A percentile compares a stretch with the other conserved stretches of the same genome.
phyloP scores from a whole-genome alignment of 2,113 vertebrate genomes.

The Aramus guarauna region DNA sequence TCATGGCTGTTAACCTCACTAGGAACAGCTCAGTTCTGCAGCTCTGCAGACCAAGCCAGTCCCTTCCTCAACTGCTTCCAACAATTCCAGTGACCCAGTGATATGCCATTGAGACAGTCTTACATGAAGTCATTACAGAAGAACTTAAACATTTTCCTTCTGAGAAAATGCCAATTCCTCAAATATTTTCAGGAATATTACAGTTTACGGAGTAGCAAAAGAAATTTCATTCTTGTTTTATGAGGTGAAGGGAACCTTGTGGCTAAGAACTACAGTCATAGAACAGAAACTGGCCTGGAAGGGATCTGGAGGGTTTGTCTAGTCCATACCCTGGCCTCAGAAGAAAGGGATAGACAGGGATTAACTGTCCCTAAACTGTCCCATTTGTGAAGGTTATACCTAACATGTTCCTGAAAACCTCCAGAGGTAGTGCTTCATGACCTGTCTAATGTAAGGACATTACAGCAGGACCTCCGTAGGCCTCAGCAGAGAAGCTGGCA shows the following conservation, averaged over 20 bases:
- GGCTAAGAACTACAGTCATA: background rate
- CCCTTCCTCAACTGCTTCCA: background rate
- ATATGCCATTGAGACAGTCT: background rate
- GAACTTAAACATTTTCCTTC: background rate
- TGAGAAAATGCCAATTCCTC: background rate
- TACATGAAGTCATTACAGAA: background rate
- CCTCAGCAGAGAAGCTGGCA: background rate
- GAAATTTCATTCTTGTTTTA: background rate
- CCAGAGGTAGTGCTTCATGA: background rate
- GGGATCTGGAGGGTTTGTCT: background rate
- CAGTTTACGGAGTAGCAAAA: background rate
- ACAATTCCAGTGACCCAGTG: background rate
- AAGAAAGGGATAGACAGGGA: background rate
- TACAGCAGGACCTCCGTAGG: background rate
- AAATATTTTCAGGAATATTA: background rate
- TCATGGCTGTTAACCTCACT: background rate
- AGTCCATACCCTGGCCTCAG: background rate
- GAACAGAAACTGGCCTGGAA: background rate
- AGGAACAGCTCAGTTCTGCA: background rate
- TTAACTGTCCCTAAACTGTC: background rate
- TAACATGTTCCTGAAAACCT: background rate
- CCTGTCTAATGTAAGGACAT: background rate
- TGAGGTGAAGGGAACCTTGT: background rate
- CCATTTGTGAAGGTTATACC: background rate
- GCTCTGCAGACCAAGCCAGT: background rate